Evolutionary conservation across 1,140 invertebrate genomes (phyloP).

Genomic region (Eurosta solidaginis): DNA sequence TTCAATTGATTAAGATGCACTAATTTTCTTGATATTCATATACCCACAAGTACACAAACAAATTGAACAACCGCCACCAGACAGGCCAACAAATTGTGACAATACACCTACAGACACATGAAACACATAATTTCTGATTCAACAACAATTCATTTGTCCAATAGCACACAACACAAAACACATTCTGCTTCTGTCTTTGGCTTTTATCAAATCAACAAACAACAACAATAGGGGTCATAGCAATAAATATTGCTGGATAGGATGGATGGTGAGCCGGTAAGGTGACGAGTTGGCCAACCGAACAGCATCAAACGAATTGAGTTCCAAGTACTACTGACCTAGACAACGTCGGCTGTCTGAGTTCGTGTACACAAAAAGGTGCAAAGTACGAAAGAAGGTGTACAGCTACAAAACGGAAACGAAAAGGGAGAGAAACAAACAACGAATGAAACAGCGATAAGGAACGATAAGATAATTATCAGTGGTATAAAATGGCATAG

Average conservation of each 20-base stretch:
- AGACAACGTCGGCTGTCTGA: slow-evolving; percentile 30
- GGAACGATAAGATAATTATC: no score
- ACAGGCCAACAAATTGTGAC: slow-evolving; percentile 18
- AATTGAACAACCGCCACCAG: background rate
- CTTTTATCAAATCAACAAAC: background rate
- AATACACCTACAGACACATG: background rate
- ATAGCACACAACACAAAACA: background rate
- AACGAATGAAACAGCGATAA: background rate
- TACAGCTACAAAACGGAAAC: background rate
- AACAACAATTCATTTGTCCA: slow-evolving; percentile 13
- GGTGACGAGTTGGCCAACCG: background rate
- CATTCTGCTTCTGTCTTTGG: background rate
- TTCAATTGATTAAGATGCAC: no score
- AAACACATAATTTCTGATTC: background rate
- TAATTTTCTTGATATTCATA: no score
- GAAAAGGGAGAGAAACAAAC: background rate
- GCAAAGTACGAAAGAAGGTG: background rate
- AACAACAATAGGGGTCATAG: background rate
- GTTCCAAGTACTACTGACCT: slow-evolving; percentile 32
- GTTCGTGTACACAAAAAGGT: background rate
- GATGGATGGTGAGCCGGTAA: background rate
- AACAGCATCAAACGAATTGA: background rate
- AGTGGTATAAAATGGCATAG: background rate
- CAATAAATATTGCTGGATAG: background rate
- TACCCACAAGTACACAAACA: background rate